Base-by-base conservation (phyloP, 1,140 invertebrate genomes). In the Drosophila sucinea region DNA sequence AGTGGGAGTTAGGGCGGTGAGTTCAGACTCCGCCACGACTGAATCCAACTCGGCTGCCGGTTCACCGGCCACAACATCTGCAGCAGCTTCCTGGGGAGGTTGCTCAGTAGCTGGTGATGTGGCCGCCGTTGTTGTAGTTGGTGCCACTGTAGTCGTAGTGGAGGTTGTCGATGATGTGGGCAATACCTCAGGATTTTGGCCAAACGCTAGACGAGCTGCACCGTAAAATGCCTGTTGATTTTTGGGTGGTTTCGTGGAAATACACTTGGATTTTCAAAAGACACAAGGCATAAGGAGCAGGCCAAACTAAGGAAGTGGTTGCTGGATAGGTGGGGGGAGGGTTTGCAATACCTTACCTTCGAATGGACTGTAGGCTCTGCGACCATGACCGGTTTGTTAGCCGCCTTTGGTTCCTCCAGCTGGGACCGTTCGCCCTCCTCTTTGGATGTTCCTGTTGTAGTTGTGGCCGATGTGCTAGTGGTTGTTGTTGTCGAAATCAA, bases 221-320 rank as follows among this genome's bases (percentile, higher is more conserved):
- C 91, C 91, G 71, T 92, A 84, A 77, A 91, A 91, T 69, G 81
- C 77, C 87, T 89, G 78, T 91, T 78, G 84, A 58, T 90, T 90
- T 89, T 87, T 89, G 73, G 79, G 86, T 81, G 86, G 86, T 90
- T 90, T 90, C 73, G 86, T 86, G 77, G 82, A 82, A 81, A 90
- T 90, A 86, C 83, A 86, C 83, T 86, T 78, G 67, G 84, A 70
- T 79, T 85, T 89, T 70, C 67, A 82, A 87, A 69, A 87, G 81
- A 87, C 68, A 89, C 66, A 82, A 81, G 81, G 69, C 67, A 72
- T 69, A 64, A 30, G 40, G 32, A 77, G 44, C 51, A 73, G 38
- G 66, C 54, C 60, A 62, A 30, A 62, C 60, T 62, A 64, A 41
- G 60, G 55, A 69, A 27, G 44, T 51, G 23, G 25, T 41, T 8